Evolutionary conservation across 2,888 invertebrate genomes (phyloP), one percentile per base, ranked within the genome.

Genomic region (Hydriomena furcata): DNA sequence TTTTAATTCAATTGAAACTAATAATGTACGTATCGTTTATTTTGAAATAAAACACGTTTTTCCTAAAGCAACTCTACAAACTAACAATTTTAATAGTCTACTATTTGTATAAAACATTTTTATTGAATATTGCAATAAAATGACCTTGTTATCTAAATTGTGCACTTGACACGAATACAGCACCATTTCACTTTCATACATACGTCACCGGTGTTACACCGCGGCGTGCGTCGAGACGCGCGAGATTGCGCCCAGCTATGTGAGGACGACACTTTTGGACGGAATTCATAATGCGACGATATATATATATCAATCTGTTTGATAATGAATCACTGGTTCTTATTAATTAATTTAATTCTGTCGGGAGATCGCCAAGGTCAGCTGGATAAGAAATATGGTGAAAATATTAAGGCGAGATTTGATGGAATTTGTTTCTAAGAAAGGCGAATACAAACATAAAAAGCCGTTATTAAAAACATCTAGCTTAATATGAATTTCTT

Each of bases 101-200:
- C 38, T 35, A 30, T 44, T 47, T 52, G 58, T 52, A 58, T 58
- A 49, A 49, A 48, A 49, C 60, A 55, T 73, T 75, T 72, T 74
- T 74, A 73, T 79, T 71, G 70, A 74, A 73, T 89, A 86, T 84
- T 85, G 85, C 83, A 87, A 84, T 76, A 70, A 52, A 71, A 71
- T 86, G 85, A 84, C 89, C 89, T 88, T 87, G 85, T 85, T 84
- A 89, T 86, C 88, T 87, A 87, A 86, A 88, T 87, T 81, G 86
- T 88, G 86, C 86, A 89, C 89, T 89, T 89, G 89, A 89, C 89
- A 87, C 84, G 80, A 85, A 88, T 88, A 82, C 82, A 84, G 86
- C 79, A 83, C 84, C 86, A 86, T 88, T 88, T 89, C 86, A 89
- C 89, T 88, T 88, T 89, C 86, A 84, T 85, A 81, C 80, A 77